Evolutionary conservation across 2,113 vertebrate species (phyloP).

Genomic region (Monopterus albus): DNA sequence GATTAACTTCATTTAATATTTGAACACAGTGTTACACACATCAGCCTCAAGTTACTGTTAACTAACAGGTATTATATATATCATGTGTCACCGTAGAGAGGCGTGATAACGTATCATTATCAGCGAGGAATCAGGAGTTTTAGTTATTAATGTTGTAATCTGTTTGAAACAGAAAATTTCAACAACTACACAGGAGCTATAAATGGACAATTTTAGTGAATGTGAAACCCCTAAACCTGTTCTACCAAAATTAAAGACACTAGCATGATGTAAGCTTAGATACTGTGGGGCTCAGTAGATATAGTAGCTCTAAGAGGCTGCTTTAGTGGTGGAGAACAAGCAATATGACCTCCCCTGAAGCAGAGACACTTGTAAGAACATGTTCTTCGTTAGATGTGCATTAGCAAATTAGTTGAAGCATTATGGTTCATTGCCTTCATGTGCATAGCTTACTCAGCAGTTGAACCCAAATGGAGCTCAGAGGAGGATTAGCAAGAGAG

Average conservation of each 20-base stretch:
- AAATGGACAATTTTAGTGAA: no score
- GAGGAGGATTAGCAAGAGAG: conserved; percentile 73
- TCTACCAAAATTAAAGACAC: not conserved
- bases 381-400: conserved; percentile 55
- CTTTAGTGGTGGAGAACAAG: conserved; percentile 19
- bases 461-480: conserved; percentile 50
- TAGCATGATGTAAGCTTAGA: not conserved
- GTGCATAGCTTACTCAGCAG: conserved; percentile 71
- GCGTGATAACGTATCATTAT: no score
- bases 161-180: no score
- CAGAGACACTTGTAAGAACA: conserved; percentile 27
- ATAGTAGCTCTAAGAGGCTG: not conserved
- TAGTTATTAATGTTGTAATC: no score
- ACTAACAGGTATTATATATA: no score
- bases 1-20: not conserved
- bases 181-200: no score
- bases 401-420: conserved; percentile 58
- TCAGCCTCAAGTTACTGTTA: not conserved
- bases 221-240: not conserved
- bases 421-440: conserved; percentile 59
- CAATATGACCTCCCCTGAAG: conserved; percentile 18
- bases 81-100: no score
- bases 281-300: not conserved
- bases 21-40: not conserved
- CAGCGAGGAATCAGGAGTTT: no score